These are phyloP conservation scores for Stigmatopora nigra DNA, from an alignment of 2,113 vertebrate species.

Conservation along the genomic window DNA sequence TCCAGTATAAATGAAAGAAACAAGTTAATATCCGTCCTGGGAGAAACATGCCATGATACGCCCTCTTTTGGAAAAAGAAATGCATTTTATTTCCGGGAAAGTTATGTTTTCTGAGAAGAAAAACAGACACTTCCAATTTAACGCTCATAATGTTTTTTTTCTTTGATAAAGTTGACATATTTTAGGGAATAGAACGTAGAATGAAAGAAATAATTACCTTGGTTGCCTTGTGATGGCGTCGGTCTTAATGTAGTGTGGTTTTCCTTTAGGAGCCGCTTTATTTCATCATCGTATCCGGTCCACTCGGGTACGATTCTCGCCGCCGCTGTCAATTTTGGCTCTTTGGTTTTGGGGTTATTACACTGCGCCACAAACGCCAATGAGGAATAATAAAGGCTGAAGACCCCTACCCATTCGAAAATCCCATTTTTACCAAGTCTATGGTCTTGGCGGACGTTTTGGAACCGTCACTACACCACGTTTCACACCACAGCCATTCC, in stretches of 20 bases:
- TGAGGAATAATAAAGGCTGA: too few relatives aligned
- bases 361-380: slow-evolving; percentile 71
- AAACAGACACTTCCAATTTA: too few relatives aligned
- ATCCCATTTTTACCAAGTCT: slow-evolving; percentile 79
- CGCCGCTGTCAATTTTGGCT: slow-evolving; percentile 90
- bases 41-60: too few relatives aligned
- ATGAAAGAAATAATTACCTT: slow-evolving; percentile 34
- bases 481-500: slow-evolving; percentile 98
- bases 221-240: slow-evolving; percentile 23
- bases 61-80: too few relatives aligned
- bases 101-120: too few relatives aligned
- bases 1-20: too few relatives aligned
- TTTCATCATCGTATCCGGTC: slow-evolving; percentile 83
- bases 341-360: slow-evolving; percentile 97
- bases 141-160: background rate
- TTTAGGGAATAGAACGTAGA: background rate
- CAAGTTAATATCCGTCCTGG: too few relatives aligned
- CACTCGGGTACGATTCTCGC: slow-evolving; percentile 89
- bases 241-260: slow-evolving; percentile 9
- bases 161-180: too few relatives aligned
- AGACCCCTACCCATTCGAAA: too few relatives aligned
- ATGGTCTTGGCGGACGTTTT: slow-evolving; percentile 91
- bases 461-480: slow-evolving; percentile 92
- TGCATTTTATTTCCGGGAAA: too few relatives aligned
- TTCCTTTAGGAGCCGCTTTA: slow-evolving; percentile 74